A percentile compares a stretch with the other conserved stretches of the same genome.
These are phyloP conservation scores for Enteromius paludinosus DNA, from an alignment of 2,797 vertebrate genomes.

Conservation along the genomic window DNA sequence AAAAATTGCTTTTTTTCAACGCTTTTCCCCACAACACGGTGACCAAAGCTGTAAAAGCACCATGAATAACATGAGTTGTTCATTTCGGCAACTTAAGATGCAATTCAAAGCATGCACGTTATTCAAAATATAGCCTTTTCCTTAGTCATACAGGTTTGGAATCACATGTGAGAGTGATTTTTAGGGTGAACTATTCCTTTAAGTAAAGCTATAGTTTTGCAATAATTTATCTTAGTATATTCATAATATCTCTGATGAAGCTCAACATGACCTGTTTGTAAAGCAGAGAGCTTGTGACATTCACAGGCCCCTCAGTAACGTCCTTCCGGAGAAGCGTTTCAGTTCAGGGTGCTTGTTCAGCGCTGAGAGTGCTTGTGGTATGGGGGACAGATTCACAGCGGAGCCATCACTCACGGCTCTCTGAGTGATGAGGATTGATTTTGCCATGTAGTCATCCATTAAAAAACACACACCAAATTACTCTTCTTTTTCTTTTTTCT, in stretches of 20 bases:
- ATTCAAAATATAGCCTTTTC: not conserved
- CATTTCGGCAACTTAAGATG: not conserved
- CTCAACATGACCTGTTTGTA: slow-evolving; percentile 63
- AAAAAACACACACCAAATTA: slow-evolving; percentile 57
- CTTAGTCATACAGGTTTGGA: not conserved
- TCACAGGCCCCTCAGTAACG: slow-evolving; percentile 66
- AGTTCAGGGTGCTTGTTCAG: slow-evolving; percentile 61
- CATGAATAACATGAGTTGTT: not conserved
- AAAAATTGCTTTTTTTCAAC: not conserved
- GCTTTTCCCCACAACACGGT: not conserved
- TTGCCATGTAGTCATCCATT: slow-evolving; percentile 58
- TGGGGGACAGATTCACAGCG: slow-evolving; percentile 69
- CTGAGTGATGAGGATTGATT: slow-evolving; percentile 66
- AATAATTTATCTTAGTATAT: slow-evolving; percentile 51
- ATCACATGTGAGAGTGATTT: not conserved
- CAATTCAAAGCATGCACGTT: slow-evolving; percentile 26
- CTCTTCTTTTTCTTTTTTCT: slow-evolving; percentile 58
- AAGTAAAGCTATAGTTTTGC: not conserved
- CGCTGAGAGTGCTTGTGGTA: slow-evolving; percentile 68
- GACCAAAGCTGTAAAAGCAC: not conserved
- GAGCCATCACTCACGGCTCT: slow-evolving; percentile 61
- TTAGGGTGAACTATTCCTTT: not conserved
- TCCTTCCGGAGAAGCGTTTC: slow-evolving; percentile 56
- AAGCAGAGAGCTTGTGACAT: slow-evolving; percentile 62
- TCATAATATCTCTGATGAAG: slow-evolving; percentile 42